Evolutionary conservation across 2,113 vertebrate species (phyloP).

Genomic region (Acinonyx jubatus): DNA sequence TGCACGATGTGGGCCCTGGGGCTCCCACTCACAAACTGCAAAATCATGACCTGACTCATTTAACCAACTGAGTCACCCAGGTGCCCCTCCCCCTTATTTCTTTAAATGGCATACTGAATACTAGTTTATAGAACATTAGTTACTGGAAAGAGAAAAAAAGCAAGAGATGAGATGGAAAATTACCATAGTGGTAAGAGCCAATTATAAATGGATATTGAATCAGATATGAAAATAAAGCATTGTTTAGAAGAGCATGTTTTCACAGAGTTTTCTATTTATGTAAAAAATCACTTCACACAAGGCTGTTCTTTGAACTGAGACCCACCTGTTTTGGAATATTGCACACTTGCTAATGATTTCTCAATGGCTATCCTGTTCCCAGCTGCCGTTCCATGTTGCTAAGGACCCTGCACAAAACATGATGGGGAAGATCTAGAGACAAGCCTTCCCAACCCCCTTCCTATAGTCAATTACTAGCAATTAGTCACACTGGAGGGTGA

Average conservation of each 20-base stretch:
- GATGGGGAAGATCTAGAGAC: neutral
- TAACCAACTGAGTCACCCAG: too few relatives aligned
- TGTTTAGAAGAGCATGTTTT: neutral
- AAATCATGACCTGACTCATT: too few relatives aligned
- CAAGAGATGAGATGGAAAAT: neutral
- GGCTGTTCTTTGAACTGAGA: neutral
- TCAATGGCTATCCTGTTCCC: accelerated
- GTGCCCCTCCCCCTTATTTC: neutral
- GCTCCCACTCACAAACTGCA: too few relatives aligned
- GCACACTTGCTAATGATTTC: neutral
- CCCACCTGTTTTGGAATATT: neutral
- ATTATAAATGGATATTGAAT: neutral
- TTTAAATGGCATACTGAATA: neutral
- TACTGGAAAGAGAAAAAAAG: neutral
- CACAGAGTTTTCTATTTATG: neutral
- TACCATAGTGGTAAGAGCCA: neutral
- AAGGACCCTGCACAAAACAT: neutral
- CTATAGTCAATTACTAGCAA: neutral
- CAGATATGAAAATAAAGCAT: constrained; percentile 7
- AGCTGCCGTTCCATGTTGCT: neutral
- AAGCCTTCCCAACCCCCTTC: neutral
- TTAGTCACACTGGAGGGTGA: neutral
- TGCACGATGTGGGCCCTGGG: too few relatives aligned
- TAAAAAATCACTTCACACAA: neutral
- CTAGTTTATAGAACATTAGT: neutral